phyloP scores from a whole-genome alignment of 2,888 invertebrate species.

The Temnothorax rugatulus region DNA sequence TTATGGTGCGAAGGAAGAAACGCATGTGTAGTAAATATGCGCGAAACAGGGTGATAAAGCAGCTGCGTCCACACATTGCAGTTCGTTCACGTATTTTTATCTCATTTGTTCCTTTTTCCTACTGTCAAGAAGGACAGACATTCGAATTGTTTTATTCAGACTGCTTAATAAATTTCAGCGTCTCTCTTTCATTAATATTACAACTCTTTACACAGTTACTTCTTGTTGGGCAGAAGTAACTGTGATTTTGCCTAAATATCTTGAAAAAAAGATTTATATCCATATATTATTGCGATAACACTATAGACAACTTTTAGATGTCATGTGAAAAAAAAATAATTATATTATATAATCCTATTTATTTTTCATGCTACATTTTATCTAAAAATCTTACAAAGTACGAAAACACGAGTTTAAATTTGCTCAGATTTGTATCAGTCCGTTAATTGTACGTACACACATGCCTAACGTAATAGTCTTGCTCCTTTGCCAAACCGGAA shows the following conservation, averaged over 20 bases:
- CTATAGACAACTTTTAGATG: background rate
- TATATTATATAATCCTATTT: background rate
- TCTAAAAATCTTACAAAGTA: background rate
- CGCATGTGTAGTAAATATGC: constrained; percentile 46
- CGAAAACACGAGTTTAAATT: background rate
- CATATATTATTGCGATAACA: background rate
- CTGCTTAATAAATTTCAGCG: background rate
- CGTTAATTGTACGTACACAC: background rate
- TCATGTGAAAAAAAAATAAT: background rate
- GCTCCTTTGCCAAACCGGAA: constrained; percentile 4
- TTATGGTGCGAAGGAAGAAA: constrained; percentile 36
- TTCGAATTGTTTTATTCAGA: background rate
- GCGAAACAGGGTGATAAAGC: constrained; percentile 60
- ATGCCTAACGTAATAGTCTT: background rate
- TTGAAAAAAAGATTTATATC: background rate
- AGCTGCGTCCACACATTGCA: constrained; percentile 66
- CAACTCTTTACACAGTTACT: background rate
- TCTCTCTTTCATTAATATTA: background rate
- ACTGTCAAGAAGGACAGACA: background rate
- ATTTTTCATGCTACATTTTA: background rate
- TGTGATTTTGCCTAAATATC: background rate
- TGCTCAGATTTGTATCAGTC: background rate
- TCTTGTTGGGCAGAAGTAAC: background rate
- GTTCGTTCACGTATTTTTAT: constrained; percentile 64
- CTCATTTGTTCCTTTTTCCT: background rate